Evolutionary conservation across 2,113 vertebrate species (phyloP).

Genomic region (Bambusicola thoracicus): DNA sequence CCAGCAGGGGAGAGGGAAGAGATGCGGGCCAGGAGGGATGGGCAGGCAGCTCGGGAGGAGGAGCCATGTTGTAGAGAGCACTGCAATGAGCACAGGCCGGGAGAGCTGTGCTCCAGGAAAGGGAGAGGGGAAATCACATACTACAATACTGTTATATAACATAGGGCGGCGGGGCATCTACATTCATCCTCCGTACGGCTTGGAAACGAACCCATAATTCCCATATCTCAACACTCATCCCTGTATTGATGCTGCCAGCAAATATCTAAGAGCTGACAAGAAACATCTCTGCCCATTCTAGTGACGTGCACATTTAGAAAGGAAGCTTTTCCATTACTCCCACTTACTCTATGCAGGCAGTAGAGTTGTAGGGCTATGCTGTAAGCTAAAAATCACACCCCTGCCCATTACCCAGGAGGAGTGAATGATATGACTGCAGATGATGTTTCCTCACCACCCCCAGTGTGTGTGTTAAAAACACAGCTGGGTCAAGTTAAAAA

Average conservation of each 20-base stretch:
- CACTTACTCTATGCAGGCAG: neutral
- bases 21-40: neutral
- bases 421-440: neutral
- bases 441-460: neutral
- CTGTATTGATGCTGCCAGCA: slow-evolving; percentile 33
- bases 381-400: neutral
- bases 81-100: neutral
- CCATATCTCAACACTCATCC: neutral
- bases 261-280: slow-evolving; percentile 30
- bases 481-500: neutral
- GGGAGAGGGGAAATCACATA: neutral
- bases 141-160: neutral
- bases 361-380: slow-evolving; percentile 2
- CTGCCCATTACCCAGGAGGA: neutral
- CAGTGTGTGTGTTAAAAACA: neutral
- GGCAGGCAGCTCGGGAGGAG: neutral
- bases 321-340: slow-evolving; percentile 14
- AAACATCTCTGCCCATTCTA: neutral
- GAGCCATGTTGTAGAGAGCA: neutral
- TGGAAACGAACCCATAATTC: slow-evolving; percentile 17
- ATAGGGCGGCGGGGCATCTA: neutral
- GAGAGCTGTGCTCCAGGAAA: neutral
- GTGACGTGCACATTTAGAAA: neutral
- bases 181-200: neutral
- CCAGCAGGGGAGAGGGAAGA: neutral